phyloP scores from a whole-genome alignment of 2,113 vertebrate genomes.

The Dryoscopus gambensis region DNA sequence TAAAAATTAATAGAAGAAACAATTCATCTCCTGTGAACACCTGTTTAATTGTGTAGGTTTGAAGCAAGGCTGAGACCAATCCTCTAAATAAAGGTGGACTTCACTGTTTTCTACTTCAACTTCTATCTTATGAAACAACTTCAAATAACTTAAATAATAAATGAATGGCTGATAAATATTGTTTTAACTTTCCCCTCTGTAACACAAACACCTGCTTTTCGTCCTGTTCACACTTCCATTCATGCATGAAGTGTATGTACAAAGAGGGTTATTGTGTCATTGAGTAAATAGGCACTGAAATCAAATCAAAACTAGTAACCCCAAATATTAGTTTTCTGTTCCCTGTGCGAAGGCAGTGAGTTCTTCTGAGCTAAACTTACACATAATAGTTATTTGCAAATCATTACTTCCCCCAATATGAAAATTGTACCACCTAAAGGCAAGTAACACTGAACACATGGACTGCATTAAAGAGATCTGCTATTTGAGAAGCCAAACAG shows the following conservation, averaged over 20 bases:
- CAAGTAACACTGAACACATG: constrained; percentile 34
- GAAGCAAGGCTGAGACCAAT: not conserved
- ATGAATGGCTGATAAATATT: not conserved
- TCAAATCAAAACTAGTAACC: not conserved
- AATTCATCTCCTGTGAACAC: not conserved
- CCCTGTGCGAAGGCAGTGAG: not conserved
- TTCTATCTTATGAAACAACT: not conserved
- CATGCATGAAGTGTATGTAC: not conserved
- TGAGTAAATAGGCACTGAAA: not conserved
- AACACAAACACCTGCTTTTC: not conserved
- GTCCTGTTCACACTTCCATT: not conserved
- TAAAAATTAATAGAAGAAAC: not conserved
- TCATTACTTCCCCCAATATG: not conserved
- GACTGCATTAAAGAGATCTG: constrained; percentile 40
- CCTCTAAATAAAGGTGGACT: not conserved
- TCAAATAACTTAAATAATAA: not conserved
- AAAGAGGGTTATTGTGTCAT: not conserved
- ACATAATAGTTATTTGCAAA: not conserved
- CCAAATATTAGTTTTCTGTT: not conserved
- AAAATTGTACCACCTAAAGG: constrained; percentile 46
- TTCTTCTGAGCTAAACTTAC: not conserved
- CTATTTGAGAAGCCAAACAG: constrained; percentile 26
- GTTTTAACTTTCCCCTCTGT: not conserved
- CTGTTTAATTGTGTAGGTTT: not conserved
- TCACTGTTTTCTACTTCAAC: not conserved